Conservation (phyloP, 2,888 invertebrate genomes). For the Thymelicus acteon region DNA sequence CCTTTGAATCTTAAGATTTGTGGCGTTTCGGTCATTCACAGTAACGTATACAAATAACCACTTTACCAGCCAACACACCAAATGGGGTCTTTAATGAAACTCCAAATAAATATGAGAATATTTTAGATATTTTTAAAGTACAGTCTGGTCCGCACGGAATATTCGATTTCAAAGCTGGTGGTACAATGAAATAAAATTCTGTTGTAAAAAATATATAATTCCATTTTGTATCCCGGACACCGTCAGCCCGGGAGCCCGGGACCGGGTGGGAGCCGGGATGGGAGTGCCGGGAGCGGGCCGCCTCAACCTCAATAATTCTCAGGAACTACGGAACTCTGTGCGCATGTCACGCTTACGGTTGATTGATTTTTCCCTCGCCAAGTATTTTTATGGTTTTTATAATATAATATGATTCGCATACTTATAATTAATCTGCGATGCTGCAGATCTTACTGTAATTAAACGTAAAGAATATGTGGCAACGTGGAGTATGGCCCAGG, state of each 20-base stretch:
- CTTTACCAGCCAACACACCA: too few relatives aligned
- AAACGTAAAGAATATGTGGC: too few relatives aligned
- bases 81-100: too few relatives aligned
- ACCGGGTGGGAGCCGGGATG: too few relatives aligned
- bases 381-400: constrained; percentile 13
- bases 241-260: background rate
- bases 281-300: background rate
- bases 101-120: too few relatives aligned
- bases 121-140: too few relatives aligned
- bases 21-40: too few relatives aligned
- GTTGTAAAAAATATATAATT: background rate
- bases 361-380: constrained; percentile 17
- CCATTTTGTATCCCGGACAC: background rate
- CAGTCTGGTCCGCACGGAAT: background rate
- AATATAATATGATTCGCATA: background rate
- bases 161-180: background rate
- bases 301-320: constrained; percentile 10
- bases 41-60: too few relatives aligned
- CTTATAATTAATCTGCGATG: too few relatives aligned
- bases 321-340: constrained; percentile 3
- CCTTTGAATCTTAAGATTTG: too few relatives aligned
- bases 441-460: too few relatives aligned
- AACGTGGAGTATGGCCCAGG: too few relatives aligned
- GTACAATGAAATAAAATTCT: background rate
- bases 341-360: constrained; percentile 12